Conservation (phyloP, 2,797 vertebrate genomes). For the Pseudocheirus occidentalis region DNA sequence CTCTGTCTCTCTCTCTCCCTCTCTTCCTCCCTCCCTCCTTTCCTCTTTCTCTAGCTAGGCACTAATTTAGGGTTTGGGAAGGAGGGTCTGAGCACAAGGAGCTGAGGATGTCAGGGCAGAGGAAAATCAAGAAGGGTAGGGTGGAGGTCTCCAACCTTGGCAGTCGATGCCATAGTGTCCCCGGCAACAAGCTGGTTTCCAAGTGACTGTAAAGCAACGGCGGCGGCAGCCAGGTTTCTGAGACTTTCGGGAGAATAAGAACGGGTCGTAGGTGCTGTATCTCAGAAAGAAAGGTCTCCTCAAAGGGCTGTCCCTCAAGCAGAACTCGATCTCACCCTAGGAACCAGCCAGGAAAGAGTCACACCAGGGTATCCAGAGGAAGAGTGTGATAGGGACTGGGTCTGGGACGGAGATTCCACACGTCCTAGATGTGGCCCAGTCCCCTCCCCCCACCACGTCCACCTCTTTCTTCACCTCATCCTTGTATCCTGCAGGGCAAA, state of each 20-base stretch:
- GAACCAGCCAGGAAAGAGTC: not conserved
- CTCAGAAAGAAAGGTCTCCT: not conserved
- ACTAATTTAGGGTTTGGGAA: not conserved
- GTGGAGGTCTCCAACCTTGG: conserved; percentile 84
- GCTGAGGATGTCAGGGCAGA: not conserved
- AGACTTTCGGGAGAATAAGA: conserved; percentile 20
- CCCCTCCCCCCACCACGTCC: not conserved
- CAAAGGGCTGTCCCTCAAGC: not conserved
- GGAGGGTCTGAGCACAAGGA: not conserved
- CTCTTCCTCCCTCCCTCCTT: too few species aligned
- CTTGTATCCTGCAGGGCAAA: conserved; percentile 83
- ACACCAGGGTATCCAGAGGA: not conserved
- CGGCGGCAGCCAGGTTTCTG: conserved; percentile 85
- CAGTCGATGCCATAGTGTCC: conserved; percentile 94
- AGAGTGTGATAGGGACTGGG: not conserved
- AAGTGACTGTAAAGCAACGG: conserved; percentile 84
- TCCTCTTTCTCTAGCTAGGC: too few species aligned
- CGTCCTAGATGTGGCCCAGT: not conserved
- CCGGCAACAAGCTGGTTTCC: conserved; percentile 91
- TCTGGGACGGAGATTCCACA: not conserved
- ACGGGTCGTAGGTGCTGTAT: not conserved
- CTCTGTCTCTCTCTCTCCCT: too few species aligned
- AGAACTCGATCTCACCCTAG: not conserved
- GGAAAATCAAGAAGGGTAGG: not conserved
- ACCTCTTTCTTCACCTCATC: conserved; percentile 82